These are phyloP conservation scores for Meghimatium bilineatum DNA, from an alignment of 2,888 invertebrate species.

Conservation along the genomic window DNA sequence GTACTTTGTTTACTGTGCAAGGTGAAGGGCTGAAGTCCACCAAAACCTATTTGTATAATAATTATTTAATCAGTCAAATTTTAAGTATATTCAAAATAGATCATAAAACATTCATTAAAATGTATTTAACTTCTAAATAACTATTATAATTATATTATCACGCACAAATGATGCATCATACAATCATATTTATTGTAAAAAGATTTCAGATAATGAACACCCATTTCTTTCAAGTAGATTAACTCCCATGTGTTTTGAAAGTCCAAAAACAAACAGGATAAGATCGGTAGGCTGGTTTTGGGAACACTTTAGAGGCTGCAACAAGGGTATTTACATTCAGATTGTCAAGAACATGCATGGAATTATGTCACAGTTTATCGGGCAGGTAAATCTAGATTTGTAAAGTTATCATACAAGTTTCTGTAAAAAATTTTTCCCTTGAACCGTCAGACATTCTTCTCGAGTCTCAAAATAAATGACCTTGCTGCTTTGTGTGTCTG, in stretches of 20 bases:
- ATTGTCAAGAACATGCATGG: constrained; percentile 1
- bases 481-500: too few species aligned
- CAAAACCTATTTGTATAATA: background rate
- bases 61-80: background rate
- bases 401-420: too few species aligned
- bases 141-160: background rate
- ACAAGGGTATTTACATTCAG: background rate
- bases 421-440: too few species aligned
- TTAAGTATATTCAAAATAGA: background rate
- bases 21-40: background rate
- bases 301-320: background rate
- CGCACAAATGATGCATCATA: background rate
- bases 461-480: too few species aligned
- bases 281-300: background rate
- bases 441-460: too few species aligned
- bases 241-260: background rate
- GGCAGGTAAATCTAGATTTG: constrained; percentile 10
- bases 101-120: background rate
- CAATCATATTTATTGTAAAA: background rate
- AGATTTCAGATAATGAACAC: background rate
- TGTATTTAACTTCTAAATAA: background rate
- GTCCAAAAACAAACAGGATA: background rate
- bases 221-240: background rate
- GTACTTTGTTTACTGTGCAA: background rate
- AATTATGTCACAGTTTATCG: constrained; percentile 2